phyloP scores from a whole-genome alignment of 2,888 invertebrate genomes.

The Tenthredo amoena region DNA sequence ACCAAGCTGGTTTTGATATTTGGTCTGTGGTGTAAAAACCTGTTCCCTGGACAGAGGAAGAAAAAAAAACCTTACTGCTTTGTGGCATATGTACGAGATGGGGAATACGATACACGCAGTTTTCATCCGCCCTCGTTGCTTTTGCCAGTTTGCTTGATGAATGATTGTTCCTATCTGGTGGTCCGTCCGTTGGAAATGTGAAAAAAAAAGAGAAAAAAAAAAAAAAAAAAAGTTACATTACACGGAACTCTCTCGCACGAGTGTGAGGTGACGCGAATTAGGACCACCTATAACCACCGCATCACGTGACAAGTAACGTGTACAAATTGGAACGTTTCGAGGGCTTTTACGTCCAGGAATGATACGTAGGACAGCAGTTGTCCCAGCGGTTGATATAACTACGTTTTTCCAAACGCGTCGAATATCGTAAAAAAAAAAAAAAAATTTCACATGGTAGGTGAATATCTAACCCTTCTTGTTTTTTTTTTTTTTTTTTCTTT shows the following conservation, averaged over 20 bases:
- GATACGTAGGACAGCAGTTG: neutral
- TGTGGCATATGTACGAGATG: slow-evolving; percentile 47
- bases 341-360: neutral
- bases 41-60: neutral
- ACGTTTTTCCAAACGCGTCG: neutral
- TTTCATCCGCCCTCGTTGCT: slow-evolving; percentile 7
- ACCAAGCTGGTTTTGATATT: slow-evolving; percentile 40
- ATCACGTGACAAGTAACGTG: slow-evolving; percentile 43
- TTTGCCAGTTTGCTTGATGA: slow-evolving; percentile 40
- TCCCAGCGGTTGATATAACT: neutral
- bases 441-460: neutral
- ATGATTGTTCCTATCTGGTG: slow-evolving; percentile 49
- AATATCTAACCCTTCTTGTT: neutral
- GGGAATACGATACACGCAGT: slow-evolving; percentile 38
- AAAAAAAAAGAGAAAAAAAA: slow-evolving; percentile 6
- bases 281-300: neutral
- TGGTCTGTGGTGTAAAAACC: slow-evolving; percentile 34
- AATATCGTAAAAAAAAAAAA: neutral
- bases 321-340: slow-evolving; percentile 19
- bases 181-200: neutral
- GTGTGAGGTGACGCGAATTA: slow-evolving; percentile 33
- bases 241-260: neutral
- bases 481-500: neutral
- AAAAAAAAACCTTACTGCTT: slow-evolving; percentile 29
- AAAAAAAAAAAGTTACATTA: slow-evolving; percentile 41